Conservation (phyloP, 2,888 invertebrate genomes). For the Dasypolia templi region DNA sequence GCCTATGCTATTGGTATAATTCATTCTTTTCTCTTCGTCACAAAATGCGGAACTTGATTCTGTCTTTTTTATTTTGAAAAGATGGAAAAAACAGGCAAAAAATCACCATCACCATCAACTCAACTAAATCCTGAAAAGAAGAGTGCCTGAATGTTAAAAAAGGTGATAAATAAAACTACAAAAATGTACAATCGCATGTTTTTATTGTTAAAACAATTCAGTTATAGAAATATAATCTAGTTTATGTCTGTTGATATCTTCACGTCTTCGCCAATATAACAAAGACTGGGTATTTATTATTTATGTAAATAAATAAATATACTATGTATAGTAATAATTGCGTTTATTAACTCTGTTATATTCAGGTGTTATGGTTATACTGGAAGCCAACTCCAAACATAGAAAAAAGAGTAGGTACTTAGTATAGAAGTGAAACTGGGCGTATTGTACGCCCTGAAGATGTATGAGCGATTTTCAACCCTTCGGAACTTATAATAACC, state of each 20-base stretch:
- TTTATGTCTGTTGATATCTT: slow-evolving; percentile 41
- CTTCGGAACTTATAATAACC: background rate
- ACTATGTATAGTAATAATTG: slow-evolving; percentile 2
- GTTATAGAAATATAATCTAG: slow-evolving; percentile 53
- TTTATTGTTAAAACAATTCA: slow-evolving; percentile 58
- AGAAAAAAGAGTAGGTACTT: background rate
- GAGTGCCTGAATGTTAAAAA: too few species aligned
- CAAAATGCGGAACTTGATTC: too few species aligned
- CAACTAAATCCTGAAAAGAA: too few species aligned
- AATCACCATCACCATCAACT: too few species aligned
- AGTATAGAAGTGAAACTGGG: background rate
- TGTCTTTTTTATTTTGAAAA: too few species aligned
- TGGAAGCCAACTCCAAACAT: slow-evolving; percentile 8
- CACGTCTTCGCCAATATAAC: slow-evolving; percentile 35
- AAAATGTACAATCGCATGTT: slow-evolving; percentile 24
- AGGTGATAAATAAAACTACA: slow-evolving; percentile 30
- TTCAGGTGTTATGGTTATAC: background rate
- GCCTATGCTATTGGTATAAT: too few species aligned
- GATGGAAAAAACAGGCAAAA: too few species aligned
- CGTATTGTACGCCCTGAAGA: background rate
- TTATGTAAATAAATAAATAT: slow-evolving; percentile 23
- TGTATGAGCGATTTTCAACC: background rate
- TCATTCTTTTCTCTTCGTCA: too few species aligned
- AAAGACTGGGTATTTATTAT: slow-evolving; percentile 22
- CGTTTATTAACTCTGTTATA: background rate